Conservation (phyloP, 2,888 invertebrate species). For the Trisateles emortualis region DNA sequence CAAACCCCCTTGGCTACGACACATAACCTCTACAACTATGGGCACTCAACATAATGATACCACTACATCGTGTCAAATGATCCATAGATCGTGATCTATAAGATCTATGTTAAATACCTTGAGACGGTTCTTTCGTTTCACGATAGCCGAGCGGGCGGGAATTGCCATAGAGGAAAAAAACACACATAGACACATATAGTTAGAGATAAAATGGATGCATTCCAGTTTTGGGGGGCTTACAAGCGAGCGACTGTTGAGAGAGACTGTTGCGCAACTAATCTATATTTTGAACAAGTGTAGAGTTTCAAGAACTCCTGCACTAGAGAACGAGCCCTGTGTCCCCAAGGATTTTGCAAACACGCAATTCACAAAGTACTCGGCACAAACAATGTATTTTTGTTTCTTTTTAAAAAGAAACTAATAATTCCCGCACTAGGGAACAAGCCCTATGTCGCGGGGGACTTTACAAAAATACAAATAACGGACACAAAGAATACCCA, state of each 20-base stretch:
- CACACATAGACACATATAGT: constrained; percentile 89
- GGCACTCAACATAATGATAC: constrained; percentile 75
- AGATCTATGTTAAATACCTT: constrained; percentile 77
- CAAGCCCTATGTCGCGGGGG: too few species aligned
- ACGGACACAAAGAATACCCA: too few species aligned
- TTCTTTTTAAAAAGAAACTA: too few species aligned
- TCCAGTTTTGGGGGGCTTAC: constrained; percentile 46
- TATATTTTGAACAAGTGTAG: neutral
- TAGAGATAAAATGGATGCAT: constrained; percentile 88
- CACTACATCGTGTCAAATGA: constrained; percentile 71
- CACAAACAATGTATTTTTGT: too few species aligned
- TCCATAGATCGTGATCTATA: constrained; percentile 46
- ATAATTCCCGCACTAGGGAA: too few species aligned
- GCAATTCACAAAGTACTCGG: too few species aligned
- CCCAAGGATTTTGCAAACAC: too few species aligned
- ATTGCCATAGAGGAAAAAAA: constrained; percentile 90
- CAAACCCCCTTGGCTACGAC: constrained; percentile 87
- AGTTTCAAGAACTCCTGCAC: too few species aligned
- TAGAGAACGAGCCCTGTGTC: too few species aligned
- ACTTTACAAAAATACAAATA: too few species aligned
- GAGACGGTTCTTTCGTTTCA: constrained; percentile 86
- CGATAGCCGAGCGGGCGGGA: constrained; percentile 88
- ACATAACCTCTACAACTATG: constrained; percentile 82
- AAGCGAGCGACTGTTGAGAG: constrained; percentile 30
- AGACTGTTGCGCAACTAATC: neutral